Evolutionary conservation across 1,140 invertebrate genomes (phyloP).

Genomic region (Pseudomyrmex pallidus): DNA sequence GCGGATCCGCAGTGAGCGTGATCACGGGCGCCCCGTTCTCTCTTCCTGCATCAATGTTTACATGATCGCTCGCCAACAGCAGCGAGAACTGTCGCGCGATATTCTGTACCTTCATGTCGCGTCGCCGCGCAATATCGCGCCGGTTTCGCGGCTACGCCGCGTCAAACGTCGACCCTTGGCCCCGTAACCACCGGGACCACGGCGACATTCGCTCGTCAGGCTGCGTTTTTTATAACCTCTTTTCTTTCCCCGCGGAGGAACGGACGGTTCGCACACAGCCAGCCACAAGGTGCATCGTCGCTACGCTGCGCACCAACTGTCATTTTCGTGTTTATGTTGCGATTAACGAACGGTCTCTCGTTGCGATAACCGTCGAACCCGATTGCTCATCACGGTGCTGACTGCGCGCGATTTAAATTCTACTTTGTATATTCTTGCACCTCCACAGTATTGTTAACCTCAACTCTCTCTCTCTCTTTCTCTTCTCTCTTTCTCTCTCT

Average conservation of each 20-base stretch:
- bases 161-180: slow-evolving; percentile 42
- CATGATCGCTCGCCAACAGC: slow-evolving; percentile 77
- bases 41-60: slow-evolving; percentile 82
- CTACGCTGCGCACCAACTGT: not conserved
- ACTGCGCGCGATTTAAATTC: slow-evolving; percentile 20
- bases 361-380: not conserved
- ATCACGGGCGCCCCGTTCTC: slow-evolving; percentile 41
- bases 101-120: not conserved
- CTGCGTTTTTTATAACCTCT: slow-evolving; percentile 76
- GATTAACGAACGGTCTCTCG: not conserved
- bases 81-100: slow-evolving; percentile 68
- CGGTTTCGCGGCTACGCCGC: not conserved
- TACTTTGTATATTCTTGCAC: not conserved
- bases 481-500: too few relatives aligned
- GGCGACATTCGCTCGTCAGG: slow-evolving; percentile 37
- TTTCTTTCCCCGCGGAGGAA: slow-evolving; percentile 62
- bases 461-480: not conserved
- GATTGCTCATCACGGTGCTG: not conserved
- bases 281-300: not conserved
- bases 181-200: slow-evolving; percentile 2
- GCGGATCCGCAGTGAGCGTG: slow-evolving; percentile 20
- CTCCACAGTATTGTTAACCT: not conserved
- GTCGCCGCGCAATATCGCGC: not conserved
- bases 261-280: slow-evolving; percentile 47
- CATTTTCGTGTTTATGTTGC: not conserved